These are phyloP conservation scores for Catalaphyllia jardinei DNA, from an alignment of 64 coral and sea anemone genomes.

Conservation along the genomic window DNA sequence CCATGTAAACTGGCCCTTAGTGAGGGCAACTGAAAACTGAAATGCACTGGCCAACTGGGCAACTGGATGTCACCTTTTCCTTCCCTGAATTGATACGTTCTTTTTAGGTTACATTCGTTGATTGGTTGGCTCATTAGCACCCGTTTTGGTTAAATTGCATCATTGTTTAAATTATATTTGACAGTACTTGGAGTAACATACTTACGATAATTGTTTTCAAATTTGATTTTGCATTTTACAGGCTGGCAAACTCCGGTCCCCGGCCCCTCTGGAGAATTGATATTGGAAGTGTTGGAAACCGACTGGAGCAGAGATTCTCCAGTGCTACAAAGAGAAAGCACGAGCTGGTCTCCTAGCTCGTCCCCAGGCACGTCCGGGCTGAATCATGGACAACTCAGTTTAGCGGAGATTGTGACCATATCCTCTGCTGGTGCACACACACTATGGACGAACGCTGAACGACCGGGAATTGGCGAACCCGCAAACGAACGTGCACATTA, in stretches of 20 bases:
- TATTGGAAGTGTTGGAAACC: neutral
- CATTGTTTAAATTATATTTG: no score
- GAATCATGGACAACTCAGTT: conserved; percentile 19
- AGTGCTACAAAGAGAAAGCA: neutral
- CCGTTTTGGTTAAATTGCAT: no score
- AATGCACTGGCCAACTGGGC: no score
- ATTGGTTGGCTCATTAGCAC: no score
- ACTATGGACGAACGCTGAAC: neutral
- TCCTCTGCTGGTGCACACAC: neutral
- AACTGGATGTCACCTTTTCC: no score
- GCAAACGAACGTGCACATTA: neutral
- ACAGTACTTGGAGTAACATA: neutral
- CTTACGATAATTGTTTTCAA: neutral
- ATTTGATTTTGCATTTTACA: neutral
- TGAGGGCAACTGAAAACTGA: no score
- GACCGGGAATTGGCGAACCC: neutral
- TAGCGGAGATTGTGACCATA: conserved; percentile 11
- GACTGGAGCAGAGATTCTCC: conserved; percentile 52
- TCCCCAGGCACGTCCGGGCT: conserved; percentile 9
- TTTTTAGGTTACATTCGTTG: no score
- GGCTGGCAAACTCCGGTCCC: conserved; percentile 84
- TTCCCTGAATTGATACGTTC: no score
- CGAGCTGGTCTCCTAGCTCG: conserved; percentile 70
- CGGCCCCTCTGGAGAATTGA: conserved; percentile 52
- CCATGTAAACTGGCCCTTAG: no score